Base-by-base conservation (phyloP, 2,113 vertebrate species). In the Otis tarda region DNA sequence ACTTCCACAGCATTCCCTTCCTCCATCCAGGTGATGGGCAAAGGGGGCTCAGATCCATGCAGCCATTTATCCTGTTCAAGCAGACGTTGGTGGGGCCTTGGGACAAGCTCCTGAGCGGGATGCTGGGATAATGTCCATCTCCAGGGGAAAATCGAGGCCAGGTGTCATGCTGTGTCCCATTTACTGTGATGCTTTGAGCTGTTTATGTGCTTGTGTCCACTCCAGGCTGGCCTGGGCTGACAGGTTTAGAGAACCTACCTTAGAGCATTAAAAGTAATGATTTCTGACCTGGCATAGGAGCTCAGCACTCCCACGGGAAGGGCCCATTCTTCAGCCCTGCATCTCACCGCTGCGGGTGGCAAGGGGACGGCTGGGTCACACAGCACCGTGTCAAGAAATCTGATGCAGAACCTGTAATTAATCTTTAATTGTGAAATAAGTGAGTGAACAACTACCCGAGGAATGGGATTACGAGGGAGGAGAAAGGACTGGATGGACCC, bases 281-380 rank as follows among this genome's bases (percentile, higher is more conserved):
- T 70, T 65, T 57, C 9, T 24, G 60, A 6, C 22, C 28, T 3
- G 0, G 50, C 4, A 2, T 63, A 52, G 82, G 39, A 83, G 31
- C 28, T 55, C n/a, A 61, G 63, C 0, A 0, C 47, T 80, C 56
- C 45, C 30, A 27, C 0, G 0, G 50, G 52, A 60, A 55, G 8
- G 4, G 12, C 24, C 8, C 2, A 3, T 75, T 37, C 45, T 33
- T 93, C 71, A 49, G 27, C 35, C 28, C 33, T 0, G 0, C 56
- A 27, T 25, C 43, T 14, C 25, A 12, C 31, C 0, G 0, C 57
- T 56, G 67, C 4, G 1, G 61, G 19, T 68, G 57, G 37, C 22
- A 39, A 39, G 4, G 17, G 16, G 18, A 23, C 2, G 20, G 20
- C 20, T 31, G 27, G 11, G 37, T 71, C 57, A 70, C 19, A 5